Percentiles rank a stretch among this genome's conserved stretches.
phyloP scores from a whole-genome alignment of 2,888 invertebrate species.

The Neelides folsomi region DNA sequence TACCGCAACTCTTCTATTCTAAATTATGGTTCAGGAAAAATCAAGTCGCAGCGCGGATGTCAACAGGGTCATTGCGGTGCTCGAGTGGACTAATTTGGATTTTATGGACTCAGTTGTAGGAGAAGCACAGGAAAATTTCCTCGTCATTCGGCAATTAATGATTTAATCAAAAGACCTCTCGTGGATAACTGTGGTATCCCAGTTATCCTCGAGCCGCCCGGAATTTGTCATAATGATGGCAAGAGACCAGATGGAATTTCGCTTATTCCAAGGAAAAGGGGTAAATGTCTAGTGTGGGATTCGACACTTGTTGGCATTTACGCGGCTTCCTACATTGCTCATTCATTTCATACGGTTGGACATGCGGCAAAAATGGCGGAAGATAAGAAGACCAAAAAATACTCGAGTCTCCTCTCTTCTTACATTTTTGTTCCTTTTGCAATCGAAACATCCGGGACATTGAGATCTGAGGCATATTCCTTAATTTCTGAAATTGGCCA shows the following conservation, averaged over 20 bases:
- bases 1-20: conserved; percentile 2
- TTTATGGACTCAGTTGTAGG: too few relatives aligned
- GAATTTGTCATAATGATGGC: conserved; percentile 4
- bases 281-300: conserved; percentile 11
- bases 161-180: neutral
- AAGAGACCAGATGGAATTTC: conserved; percentile 10
- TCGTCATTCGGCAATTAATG: too few relatives aligned
- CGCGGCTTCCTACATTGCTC: neutral
- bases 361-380: neutral
- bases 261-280: conserved; percentile 3
- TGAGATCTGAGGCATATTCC: neutral
- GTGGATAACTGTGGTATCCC: neutral
- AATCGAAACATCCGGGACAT: conserved; percentile 1
- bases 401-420: neutral
- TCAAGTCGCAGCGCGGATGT: neutral
- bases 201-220: conserved; percentile 4
- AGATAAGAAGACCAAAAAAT: neutral
- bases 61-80: conserved; percentile 1
- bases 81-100: too few relatives aligned
- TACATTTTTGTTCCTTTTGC: conserved; percentile 1
- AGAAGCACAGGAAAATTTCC: too few relatives aligned
- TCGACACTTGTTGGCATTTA: conserved; percentile 5
- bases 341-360: neutral
- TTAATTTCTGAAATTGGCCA: conserved; percentile 1
- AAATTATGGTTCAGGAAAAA: neutral